Base-by-base conservation (phyloP, 2,113 vertebrate genomes). In the Eonycteris spelaea region DNA sequence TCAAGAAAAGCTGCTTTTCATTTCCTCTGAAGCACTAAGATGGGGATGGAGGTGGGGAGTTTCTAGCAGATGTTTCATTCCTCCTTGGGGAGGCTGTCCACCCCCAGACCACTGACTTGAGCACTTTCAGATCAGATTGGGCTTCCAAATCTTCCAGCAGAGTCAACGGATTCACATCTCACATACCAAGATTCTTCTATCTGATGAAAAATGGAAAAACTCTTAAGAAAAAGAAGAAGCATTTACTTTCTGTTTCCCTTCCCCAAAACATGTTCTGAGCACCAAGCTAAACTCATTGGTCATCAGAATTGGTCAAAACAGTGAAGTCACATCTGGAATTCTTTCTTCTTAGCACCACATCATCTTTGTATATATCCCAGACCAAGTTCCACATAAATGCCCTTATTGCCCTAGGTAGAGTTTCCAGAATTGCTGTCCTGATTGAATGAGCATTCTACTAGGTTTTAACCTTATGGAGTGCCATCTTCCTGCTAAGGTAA, bases 11-110 rank as follows among this genome's bases (percentile, higher is more conserved):
- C 28, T 30, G 70, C 35, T 91, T 93, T 92, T 74, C 48, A 86
- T 96, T 97, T 97, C 75, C 95, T 79, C 18, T 35, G 59, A 96
- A 84, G 59, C 19, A 94, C 85, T 90, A 86, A 96, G 73, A 79
- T 96, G 85, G n/a, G 9, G 8, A 7, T 70, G 48, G 14, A 40
- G n/a, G 35, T 57, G 73, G 83, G 90, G 67, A 63, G 55, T 84
- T 95, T 65, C 82, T 73, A 96, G 48, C 22, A 57, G 35, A 83
- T 33, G 33, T 78, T 92, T 65, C 16, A 28, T 67, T 89, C 38
- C 21, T 94, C 67, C 63, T 55, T 7, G 18, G 40, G 88, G 51
- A 91, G 77, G 43, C 35, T 63, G 13, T 86, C 77, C 74, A n/a
- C 51, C 48, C 38, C 28, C 22, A 57, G 59, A 43, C 45, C 24